Percentiles rank a stretch among this genome's conserved stretches.
These are phyloP conservation scores for Sericinus montela DNA, from an alignment of 2,888 invertebrate genomes.

Conservation along the genomic window DNA sequence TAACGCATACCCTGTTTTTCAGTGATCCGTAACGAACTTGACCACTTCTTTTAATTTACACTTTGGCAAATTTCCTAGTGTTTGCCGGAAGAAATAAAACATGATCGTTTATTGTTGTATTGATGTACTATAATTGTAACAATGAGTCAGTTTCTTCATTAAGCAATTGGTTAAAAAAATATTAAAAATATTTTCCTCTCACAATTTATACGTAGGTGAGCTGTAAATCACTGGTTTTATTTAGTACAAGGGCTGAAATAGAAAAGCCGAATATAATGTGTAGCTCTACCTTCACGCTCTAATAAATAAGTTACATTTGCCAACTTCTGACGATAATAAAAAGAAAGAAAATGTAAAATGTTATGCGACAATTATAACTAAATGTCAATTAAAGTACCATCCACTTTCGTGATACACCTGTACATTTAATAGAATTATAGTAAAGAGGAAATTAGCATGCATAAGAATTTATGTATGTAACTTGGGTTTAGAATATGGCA, in stretches of 20 bases:
- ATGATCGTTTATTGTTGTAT: constrained; percentile 36
- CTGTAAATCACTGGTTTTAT: constrained; percentile 10
- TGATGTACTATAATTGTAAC: constrained; percentile 40
- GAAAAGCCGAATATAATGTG: not conserved
- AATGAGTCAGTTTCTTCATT: constrained; percentile 33
- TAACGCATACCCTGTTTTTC: constrained; percentile 6
- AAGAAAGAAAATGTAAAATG: not conserved
- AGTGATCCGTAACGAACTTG: constrained; percentile 23
- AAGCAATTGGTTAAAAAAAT: constrained; percentile 6
- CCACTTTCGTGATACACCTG: not conserved
- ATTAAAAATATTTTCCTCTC: constrained; percentile 10
- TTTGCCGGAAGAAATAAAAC: constrained; percentile 52
- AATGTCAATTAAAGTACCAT: not conserved
- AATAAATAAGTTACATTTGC: not conserved
- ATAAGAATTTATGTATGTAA: not conserved
- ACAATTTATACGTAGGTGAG: constrained; percentile 9
- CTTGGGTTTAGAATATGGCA: not conserved
- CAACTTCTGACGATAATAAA: not conserved
- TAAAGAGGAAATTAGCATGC: not conserved
- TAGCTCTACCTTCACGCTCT: not conserved
- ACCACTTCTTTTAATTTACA: constrained; percentile 43
- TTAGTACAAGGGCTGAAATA: not conserved
- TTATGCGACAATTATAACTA: not conserved
- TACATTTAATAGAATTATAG: not conserved
- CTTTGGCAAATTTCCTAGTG: constrained; percentile 57